phyloP scores from a whole-genome alignment of 2,113 vertebrate species.

The Festucalex cinctus region DNA sequence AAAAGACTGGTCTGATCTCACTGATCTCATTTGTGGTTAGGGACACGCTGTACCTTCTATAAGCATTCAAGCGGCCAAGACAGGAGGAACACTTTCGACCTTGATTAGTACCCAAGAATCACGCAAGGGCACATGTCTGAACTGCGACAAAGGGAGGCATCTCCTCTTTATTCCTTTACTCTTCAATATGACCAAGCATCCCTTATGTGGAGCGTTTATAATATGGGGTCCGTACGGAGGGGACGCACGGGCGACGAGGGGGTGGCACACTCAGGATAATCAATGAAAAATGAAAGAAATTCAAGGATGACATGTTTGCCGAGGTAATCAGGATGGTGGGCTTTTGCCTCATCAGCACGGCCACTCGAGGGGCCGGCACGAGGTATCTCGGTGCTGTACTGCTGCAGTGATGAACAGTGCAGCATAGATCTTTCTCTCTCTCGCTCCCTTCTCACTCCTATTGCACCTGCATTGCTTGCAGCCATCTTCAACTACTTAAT shows the following conservation, averaged over 20 bases:
- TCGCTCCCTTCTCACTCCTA: slow-evolving; percentile 54
- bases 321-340: slow-evolving; percentile 36
- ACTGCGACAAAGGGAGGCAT: slow-evolving; percentile 56
- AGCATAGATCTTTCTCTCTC: slow-evolving; percentile 59
- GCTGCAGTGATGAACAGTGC: slow-evolving; percentile 74
- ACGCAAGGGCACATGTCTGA: slow-evolving; percentile 52
- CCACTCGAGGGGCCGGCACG: slow-evolving; percentile 50
- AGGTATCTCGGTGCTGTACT: slow-evolving; percentile 66
- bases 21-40: slow-evolving; percentile 23
- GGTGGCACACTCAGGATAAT: slow-evolving; percentile 30
- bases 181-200: slow-evolving; percentile 33
- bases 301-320: slow-evolving; percentile 31
- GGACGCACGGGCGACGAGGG: slow-evolving; percentile 14
- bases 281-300: slow-evolving; percentile 30
- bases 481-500: slow-evolving; percentile 68
- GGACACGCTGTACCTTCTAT: slow-evolving; percentile 51
- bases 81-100: slow-evolving; percentile 49
- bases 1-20: slow-evolving; percentile 11
- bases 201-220: slow-evolving; percentile 9
- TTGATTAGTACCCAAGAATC: slow-evolving; percentile 61
- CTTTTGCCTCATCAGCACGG: slow-evolving; percentile 50
- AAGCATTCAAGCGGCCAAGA: slow-evolving; percentile 27
- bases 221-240: background rate
- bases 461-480: slow-evolving; percentile 71
- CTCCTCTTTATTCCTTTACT: slow-evolving; percentile 8